Conservation (phyloP, 2,888 invertebrate species). For the Tiliacea citrago region DNA sequence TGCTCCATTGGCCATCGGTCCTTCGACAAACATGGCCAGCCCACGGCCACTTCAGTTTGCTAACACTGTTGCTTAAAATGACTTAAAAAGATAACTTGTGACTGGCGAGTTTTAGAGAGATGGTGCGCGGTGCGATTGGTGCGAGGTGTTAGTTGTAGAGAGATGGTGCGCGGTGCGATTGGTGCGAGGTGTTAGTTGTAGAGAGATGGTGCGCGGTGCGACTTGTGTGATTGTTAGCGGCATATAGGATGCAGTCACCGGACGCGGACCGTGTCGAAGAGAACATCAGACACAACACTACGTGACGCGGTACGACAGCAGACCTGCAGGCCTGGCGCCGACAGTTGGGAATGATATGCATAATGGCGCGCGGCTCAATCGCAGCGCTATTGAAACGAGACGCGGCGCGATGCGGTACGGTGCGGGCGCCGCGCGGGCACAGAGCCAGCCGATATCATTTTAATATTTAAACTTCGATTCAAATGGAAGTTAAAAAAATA, state of each 20-base stretch:
- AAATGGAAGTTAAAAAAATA: slow-evolving; percentile 70
- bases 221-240: neutral
- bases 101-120: too few relatives aligned
- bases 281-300: neutral
- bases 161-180: too few relatives aligned
- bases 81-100: too few relatives aligned
- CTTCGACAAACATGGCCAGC: too few relatives aligned
- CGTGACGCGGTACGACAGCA: neutral
- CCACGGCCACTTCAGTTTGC: too few relatives aligned
- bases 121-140: too few relatives aligned
- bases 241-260: neutral
- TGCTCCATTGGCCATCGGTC: too few relatives aligned
- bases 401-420: neutral
- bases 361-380: slow-evolving; percentile 22
- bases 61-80: too few relatives aligned
- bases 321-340: neutral
- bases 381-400: slow-evolving; percentile 28
- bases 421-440: slow-evolving; percentile 11
- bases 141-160: too few relatives aligned
- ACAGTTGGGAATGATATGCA: slow-evolving; percentile 27
- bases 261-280: neutral
- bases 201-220: too few relatives aligned
- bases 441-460: slow-evolving; percentile 66
- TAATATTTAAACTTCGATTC: slow-evolving; percentile 75
- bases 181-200: neutral